Percentiles rank a stretch among this genome's conserved stretches.
These are phyloP conservation scores for Leucophenga montana DNA, from an alignment of 2,888 invertebrate species.

Conservation along the genomic window DNA sequence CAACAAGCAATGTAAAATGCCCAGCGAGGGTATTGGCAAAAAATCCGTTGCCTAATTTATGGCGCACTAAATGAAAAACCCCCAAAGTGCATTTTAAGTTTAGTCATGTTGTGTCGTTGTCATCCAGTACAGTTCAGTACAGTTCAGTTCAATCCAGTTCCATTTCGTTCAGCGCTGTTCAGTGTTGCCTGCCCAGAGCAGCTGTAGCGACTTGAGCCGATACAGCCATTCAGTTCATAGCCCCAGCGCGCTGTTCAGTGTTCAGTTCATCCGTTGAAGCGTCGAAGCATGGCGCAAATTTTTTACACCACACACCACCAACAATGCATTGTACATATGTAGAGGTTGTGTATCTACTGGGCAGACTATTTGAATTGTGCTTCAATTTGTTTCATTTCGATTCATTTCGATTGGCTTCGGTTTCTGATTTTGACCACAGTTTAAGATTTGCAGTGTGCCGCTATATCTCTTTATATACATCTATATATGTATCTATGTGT, in stretches of 20 bases:
- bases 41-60: slow-evolving; percentile 53
- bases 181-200: too few species aligned
- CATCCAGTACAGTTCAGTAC: background rate
- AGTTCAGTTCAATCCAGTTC: background rate
- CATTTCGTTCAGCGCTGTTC: background rate
- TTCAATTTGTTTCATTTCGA: slow-evolving; percentile 41
- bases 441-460: slow-evolving; percentile 28
- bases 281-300: slow-evolving; percentile 48
- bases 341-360: background rate
- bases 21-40: slow-evolving; percentile 8
- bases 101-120: slow-evolving; percentile 36
- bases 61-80: slow-evolving; percentile 56
- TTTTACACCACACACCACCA: slow-evolving; percentile 15
- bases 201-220: too few species aligned
- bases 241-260: background rate
- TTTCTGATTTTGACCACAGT: slow-evolving; percentile 36
- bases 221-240: slow-evolving; percentile 10
- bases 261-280: slow-evolving; percentile 35
- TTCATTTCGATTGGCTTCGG: slow-evolving; percentile 27
- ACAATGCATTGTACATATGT: too few species aligned
- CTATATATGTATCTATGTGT: slow-evolving; percentile 1
- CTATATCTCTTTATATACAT: background rate
- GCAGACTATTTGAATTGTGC: background rate
- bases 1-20: background rate
- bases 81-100: slow-evolving; percentile 57